phyloP scores from a whole-genome alignment of 1,140 invertebrate species.

The Drosophila nigromelanica region DNA sequence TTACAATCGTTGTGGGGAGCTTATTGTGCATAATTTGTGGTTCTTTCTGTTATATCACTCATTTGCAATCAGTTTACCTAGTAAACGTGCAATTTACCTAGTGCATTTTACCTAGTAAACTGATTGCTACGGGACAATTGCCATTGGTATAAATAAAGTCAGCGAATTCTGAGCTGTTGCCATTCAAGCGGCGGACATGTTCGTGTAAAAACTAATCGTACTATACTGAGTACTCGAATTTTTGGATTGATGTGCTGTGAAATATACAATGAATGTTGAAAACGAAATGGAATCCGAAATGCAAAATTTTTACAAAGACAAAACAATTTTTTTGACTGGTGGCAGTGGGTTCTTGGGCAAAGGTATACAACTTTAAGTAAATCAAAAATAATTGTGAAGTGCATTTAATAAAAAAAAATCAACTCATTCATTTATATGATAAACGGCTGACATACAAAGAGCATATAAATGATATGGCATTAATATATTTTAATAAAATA shows the following conservation, averaged over 20 bases:
- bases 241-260: background rate
- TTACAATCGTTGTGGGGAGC: constrained; percentile 23
- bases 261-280: background rate
- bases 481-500: too few species aligned
- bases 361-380: constrained; percentile 77
- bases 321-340: constrained; percentile 87
- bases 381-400: constrained; percentile 8
- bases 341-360: constrained; percentile 92
- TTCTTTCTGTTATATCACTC: constrained; percentile 30
- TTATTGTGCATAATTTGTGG: constrained; percentile 25
- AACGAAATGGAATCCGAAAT: constrained; percentile 76
- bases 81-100: too few species aligned
- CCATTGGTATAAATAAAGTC: constrained; percentile 57
- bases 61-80: background rate
- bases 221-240: background rate
- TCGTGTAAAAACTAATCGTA: background rate
- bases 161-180: constrained; percentile 24
- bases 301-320: constrained; percentile 86
- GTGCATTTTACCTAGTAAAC: background rate
- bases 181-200: constrained; percentile 45
- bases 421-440: too few species aligned
- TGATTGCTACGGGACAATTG: background rate
- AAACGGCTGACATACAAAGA: too few species aligned
- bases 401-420: background rate
- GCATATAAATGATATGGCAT: too few species aligned